Evolutionary conservation across 1,140 invertebrate genomes (phyloP), one percentile per base, ranked within the genome.

Genomic region (Pseudomyrmex sp.): DNA sequence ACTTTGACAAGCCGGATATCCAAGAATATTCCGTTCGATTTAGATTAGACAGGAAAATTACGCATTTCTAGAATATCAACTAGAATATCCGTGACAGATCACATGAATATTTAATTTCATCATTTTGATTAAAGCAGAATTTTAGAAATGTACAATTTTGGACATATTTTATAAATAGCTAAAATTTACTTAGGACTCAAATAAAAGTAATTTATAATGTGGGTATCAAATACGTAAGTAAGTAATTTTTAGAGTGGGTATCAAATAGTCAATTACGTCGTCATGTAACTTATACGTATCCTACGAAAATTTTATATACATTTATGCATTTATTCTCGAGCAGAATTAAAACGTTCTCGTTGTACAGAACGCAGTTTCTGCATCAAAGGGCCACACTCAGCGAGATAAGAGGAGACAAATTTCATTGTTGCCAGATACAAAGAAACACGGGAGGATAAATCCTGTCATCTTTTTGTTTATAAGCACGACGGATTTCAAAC

Each of bases 381-480:
- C 44, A 59, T 61, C 65, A 59, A 59, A 79, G 54, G 12, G n/a
- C 5, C 20, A 7, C 44, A 26, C 15, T 59, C 54, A 44, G 65
- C 18, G 56, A 80, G 56, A 80, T 70, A 72, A 26, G 15, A n/a
- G 5, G 35, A 35, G n/a, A 80, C 54, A 80, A 80, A 72, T 72
- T 80, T 72, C 66, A 80, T 72, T 80, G 76, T 70, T 59, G 50
- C 12, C 61, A 44, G 18, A 76, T 66, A 80, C 76, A 80, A 59
- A 63, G 77, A 87, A 88, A 87, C 54, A 61, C 18, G n/a, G 59
- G 48, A 87, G 63, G 85, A 84, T 70, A 70, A 75, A 59, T 70
- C 23, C 66, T n/a, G 12, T 65, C 84, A 54, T 69, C 85, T 84
- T 84, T 59, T 50, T 83, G 82, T 87, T 87, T 85, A 85, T 85